Evolutionary conservation across 2,888 invertebrate species (phyloP), one percentile per base, ranked within the genome.

Genomic region (Heliconius sara): DNA sequence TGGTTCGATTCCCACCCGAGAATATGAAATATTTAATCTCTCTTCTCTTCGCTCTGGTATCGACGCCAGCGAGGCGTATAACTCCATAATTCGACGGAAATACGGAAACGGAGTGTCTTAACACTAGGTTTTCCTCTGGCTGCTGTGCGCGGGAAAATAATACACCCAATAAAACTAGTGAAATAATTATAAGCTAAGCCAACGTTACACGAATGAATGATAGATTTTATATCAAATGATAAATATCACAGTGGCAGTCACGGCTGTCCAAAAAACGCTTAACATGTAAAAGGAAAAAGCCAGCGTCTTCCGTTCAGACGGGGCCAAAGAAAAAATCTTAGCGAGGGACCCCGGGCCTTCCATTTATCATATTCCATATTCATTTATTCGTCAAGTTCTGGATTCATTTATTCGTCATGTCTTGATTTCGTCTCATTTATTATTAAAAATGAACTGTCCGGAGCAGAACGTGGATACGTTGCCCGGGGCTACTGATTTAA

Each of bases 401-500:
- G 95, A 95, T 95, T 95, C 95, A 95, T 95, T 95, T 95, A 95
- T 95, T 95, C 95, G 95, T 95, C 95, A 94, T 93, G 94, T 95
- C 95, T 95, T 95, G 95, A 95, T 95, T 95, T 95, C 95, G 92
- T 95, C 95, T 95, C 95, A 95, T 95, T 95, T 95, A 95, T 95
- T 95, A 95, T 95, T 95, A 95, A 95, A 95, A 95, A 95, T 95
- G 95, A 95, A 94, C 95, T 95, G 95, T 95, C 95, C 91, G 87
- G 86, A 92, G 89, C 95, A 95, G 93, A 91, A 88, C 88, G 90
- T 87, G 91, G 89, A 89, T 87, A 91, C 89, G 89, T 90, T 90
- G 91, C 90, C 90, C 87, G 88, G 89, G 91, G 93, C 93, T 91
- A 93, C 93, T 92, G 93, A 93, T 95, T 93, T 94, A 93, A 94